These are phyloP conservation scores for Callyntrura sp. DNA, from an alignment of 2,888 invertebrate genomes.

Conservation along the genomic window DNA sequence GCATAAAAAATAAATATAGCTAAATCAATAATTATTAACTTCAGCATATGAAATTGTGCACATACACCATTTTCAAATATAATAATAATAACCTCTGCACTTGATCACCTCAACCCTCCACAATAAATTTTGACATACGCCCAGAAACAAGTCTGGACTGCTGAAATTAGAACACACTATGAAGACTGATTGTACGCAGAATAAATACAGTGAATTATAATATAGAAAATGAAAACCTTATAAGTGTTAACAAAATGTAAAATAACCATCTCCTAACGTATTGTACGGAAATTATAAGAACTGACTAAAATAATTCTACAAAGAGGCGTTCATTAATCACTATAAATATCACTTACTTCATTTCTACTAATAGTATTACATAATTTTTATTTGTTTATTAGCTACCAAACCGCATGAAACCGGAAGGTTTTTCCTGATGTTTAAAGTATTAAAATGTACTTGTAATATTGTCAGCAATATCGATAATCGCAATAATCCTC, in stretches of 20 bases:
- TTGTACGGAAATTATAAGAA: background rate
- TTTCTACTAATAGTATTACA: slow-evolving; percentile 29
- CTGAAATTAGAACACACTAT: background rate
- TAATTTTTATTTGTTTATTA: slow-evolving; percentile 2
- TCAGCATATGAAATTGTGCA: too few species aligned
- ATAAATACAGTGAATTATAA: background rate
- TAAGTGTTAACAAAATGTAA: slow-evolving; percentile 23
- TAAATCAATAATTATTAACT: background rate
- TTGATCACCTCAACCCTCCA: background rate
- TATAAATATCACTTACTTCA: slow-evolving; percentile 42
- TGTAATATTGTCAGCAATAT: slow-evolving; percentile 9
- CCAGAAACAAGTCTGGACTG: background rate
- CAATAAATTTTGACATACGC: background rate
- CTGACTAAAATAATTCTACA: background rate
- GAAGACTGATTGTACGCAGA: slow-evolving; percentile 37
- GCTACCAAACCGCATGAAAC: slow-evolving; percentile 54
- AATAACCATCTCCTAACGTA: background rate
- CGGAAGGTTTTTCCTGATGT: background rate
- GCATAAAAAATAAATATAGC: background rate
- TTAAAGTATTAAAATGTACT: slow-evolving; percentile 8
- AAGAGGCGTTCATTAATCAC: slow-evolving; percentile 9
- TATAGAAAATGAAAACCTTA: background rate
- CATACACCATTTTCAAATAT: too few species aligned
- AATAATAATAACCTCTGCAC: too few species aligned
- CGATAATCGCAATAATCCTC: background rate